These are phyloP conservation scores for Drosophila conformis DNA, from an alignment of 2,888 invertebrate genomes.

Conservation along the genomic window DNA sequence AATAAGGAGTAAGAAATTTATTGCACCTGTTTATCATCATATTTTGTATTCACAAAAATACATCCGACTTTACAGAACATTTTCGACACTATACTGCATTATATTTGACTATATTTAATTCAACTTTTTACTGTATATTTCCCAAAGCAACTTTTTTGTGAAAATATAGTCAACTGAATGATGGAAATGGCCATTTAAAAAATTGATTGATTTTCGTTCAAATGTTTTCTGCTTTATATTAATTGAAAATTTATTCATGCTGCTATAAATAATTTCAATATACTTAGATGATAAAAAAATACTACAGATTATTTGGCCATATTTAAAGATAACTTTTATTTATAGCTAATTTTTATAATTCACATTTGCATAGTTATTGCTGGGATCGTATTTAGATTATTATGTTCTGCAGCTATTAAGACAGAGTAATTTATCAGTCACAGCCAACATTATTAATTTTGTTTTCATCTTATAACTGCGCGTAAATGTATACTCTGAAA, in stretches of 20 bases:
- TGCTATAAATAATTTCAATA: background rate
- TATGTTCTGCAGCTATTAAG: background rate
- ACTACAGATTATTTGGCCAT: background rate
- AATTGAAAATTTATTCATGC: background rate
- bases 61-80: background rate
- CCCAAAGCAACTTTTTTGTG: background rate
- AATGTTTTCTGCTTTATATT: background rate
- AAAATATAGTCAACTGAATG: rapidly evolving
- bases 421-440: background rate
- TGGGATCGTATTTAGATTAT: background rate
- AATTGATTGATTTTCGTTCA: background rate
- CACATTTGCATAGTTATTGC: background rate
- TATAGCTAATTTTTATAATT: background rate
- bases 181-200: background rate
- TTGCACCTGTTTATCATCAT: background rate
- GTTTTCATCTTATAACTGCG: background rate
- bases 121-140: background rate
- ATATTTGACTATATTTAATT: background rate
- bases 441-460: background rate
- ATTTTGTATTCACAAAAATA: background rate
- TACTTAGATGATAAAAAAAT: background rate
- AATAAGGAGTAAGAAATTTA: background rate
- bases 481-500: background rate
- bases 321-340: background rate
- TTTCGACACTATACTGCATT: background rate